Percentiles rank a stretch among this genome's conserved stretches.
These are phyloP conservation scores for Myotis daubentonii DNA, from an alignment of 2,797 vertebrate species.

Conservation along the genomic window DNA sequence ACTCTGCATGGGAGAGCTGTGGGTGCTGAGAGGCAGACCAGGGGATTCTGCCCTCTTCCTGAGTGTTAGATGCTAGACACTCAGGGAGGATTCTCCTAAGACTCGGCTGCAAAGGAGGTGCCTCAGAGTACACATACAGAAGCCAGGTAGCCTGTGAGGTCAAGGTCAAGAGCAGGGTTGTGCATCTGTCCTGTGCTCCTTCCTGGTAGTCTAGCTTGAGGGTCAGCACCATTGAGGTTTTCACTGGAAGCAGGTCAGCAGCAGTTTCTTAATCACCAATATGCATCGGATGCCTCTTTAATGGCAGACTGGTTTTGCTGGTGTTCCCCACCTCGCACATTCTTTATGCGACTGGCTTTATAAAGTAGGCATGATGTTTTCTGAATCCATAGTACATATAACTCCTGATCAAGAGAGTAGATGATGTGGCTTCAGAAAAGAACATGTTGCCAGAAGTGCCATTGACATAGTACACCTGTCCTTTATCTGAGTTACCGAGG, in stretches of 20 bases:
- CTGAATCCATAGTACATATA: not conserved
- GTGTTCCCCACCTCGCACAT: not conserved
- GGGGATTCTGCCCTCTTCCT: not conserved
- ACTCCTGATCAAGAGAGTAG: not conserved
- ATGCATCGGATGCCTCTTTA: not conserved
- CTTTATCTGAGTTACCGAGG: not conserved
- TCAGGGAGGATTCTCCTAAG: not conserved
- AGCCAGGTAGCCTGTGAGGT: not conserved
- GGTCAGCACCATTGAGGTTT: not conserved
- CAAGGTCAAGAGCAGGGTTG: not conserved
- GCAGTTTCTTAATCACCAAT: not conserved
- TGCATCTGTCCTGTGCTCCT: not conserved
- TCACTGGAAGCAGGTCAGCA: not conserved
- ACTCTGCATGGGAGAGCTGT: not conserved
- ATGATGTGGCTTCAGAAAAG: not conserved
- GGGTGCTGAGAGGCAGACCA: constrained; percentile 27
- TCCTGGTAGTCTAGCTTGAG: not conserved
- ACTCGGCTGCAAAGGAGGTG: not conserved
- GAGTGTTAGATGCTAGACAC: not conserved
- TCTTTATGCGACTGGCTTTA: not conserved
- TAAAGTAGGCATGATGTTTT: not conserved
- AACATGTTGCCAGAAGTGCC: not conserved
- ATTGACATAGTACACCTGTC: not conserved
- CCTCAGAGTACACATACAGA: not conserved
- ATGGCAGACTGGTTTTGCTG: not conserved